A percentile compares a stretch with the other conserved stretches of the same genome.
Conservation (phyloP, 2,888 invertebrate genomes). For the Tubulanus polymorphus region DNA sequence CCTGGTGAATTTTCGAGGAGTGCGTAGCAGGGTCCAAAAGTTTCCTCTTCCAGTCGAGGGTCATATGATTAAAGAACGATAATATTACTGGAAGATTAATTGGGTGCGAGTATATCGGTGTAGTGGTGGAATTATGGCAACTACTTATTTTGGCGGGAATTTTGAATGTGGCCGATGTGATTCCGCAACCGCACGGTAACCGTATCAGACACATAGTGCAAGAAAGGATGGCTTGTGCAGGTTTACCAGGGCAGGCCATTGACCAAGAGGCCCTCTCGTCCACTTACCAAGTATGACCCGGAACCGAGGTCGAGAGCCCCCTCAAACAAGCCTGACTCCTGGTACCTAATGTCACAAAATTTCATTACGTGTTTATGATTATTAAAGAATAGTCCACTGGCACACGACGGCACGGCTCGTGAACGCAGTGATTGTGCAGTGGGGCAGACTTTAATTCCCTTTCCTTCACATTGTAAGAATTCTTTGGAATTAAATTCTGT, state of each 20-base stretch:
- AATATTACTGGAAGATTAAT: not conserved
- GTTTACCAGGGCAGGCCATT: not conserved
- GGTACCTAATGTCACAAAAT: not conserved
- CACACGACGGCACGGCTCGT: not conserved
- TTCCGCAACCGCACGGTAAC: not conserved
- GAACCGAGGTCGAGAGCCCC: not conserved
- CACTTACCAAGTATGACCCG: not conserved
- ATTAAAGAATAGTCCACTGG: not conserved
- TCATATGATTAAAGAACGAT: not conserved
- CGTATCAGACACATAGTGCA: not conserved
- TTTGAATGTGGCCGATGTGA: not conserved
- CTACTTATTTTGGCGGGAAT: not conserved
- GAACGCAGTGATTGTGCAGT: not conserved
- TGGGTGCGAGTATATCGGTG: slow-evolving; percentile 1
- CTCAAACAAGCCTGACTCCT: not conserved
- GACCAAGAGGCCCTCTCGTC: not conserved
- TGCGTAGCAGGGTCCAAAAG: too few relatives aligned
- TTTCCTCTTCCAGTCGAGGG: too few relatives aligned
- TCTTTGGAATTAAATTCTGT: too few relatives aligned
- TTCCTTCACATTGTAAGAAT: too few relatives aligned
- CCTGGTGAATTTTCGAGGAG: too few relatives aligned
- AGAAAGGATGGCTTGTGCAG: not conserved
- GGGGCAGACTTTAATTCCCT: not conserved
- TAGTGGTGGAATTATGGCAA: not conserved
- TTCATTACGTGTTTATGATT: not conserved